These are phyloP conservation scores for Percopsis omiscomaycus DNA, from an alignment of 2,797 vertebrate genomes.

Conservation along the genomic window DNA sequence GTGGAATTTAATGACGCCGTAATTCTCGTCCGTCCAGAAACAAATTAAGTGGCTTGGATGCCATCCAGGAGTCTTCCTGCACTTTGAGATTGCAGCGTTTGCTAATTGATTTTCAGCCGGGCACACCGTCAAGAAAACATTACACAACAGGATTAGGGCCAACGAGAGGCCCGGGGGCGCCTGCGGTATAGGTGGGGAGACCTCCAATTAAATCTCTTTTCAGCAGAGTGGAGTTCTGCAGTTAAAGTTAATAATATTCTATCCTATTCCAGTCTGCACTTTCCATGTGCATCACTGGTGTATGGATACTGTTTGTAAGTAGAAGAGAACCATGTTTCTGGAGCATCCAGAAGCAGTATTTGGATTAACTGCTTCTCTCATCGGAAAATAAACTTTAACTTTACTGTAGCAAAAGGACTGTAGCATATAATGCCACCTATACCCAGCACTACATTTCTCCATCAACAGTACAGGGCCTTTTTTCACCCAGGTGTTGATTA, in stretches of 20 bases:
- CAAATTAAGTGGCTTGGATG: constrained; percentile 58
- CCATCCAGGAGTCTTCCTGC: constrained; percentile 59
- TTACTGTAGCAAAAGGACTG: not conserved
- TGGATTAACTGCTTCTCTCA: not conserved
- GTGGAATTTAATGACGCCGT: constrained; percentile 20
- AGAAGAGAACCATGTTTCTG: not conserved
- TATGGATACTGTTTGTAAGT: not conserved
- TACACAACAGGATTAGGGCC: constrained; percentile 60
- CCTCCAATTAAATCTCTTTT: constrained; percentile 54
- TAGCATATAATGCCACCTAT: not conserved
- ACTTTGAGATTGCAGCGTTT: constrained; percentile 51
- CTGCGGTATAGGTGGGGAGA: constrained; percentile 42
- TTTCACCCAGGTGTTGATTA: constrained; percentile 7
- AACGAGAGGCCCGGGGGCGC: constrained; percentile 36
- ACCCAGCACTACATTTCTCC: not conserved
- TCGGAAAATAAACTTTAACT: not conserved
- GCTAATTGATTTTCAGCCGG: constrained; percentile 72
- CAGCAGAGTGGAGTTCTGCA: constrained; percentile 27
- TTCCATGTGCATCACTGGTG: constrained; percentile 2
- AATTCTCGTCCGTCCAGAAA: constrained; percentile 52
- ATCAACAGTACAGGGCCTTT: not conserved
- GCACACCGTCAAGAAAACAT: constrained; percentile 63
- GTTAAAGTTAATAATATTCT: constrained; percentile 25
- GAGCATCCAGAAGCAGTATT: not conserved
- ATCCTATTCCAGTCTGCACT: constrained; percentile 14